A percentile compares a stretch with the other conserved stretches of the same genome.
Evolutionary conservation across 2,888 invertebrate genomes (phyloP).

Genomic region (Fissipunctia ypsillon): DNA sequence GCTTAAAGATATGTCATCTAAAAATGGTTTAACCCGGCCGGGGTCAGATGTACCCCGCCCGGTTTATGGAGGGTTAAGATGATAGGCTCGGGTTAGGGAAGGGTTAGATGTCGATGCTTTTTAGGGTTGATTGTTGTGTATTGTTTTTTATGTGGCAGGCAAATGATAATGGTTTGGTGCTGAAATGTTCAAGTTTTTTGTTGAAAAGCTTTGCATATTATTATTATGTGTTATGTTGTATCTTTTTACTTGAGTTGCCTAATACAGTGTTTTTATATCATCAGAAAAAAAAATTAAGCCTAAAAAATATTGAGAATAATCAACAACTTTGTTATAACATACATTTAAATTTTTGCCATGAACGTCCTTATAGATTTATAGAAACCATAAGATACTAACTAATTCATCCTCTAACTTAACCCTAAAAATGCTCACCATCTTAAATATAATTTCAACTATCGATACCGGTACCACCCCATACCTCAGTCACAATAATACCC

Average conservation of each 20-base stretch:
- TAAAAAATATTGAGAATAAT: neutral
- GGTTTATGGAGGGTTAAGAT: conserved; percentile 80
- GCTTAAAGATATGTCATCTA: conserved; percentile 80
- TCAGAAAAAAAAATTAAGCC: too few species aligned
- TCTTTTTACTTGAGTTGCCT: neutral
- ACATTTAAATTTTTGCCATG: neutral
- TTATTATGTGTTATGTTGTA: too few species aligned
- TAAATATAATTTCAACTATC: conserved; percentile 42
- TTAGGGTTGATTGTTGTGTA: conserved; percentile 60
- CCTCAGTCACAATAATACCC: conserved; percentile 83
- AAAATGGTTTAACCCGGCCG: conserved; percentile 80
- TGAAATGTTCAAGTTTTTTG: neutral
- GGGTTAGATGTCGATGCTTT: conserved; percentile 61
- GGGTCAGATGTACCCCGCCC: conserved; percentile 74
- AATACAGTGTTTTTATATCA: neutral
- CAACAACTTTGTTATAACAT: neutral
- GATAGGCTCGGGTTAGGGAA: conserved; percentile 72
- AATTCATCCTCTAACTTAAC: conserved; percentile 13
- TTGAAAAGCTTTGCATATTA: neutral
- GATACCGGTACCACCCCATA: conserved; percentile 69
- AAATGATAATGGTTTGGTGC: conserved; percentile 27
- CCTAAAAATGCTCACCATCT: conserved; percentile 13
- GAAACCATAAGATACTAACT: neutral
- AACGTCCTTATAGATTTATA: neutral
- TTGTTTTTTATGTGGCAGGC: conserved; percentile 45